Percentiles rank a stretch among this genome's conserved stretches.
These are phyloP conservation scores for Setipinna tenuifilis DNA, from an alignment of 2,797 vertebrate genomes.

Conservation along the genomic window DNA sequence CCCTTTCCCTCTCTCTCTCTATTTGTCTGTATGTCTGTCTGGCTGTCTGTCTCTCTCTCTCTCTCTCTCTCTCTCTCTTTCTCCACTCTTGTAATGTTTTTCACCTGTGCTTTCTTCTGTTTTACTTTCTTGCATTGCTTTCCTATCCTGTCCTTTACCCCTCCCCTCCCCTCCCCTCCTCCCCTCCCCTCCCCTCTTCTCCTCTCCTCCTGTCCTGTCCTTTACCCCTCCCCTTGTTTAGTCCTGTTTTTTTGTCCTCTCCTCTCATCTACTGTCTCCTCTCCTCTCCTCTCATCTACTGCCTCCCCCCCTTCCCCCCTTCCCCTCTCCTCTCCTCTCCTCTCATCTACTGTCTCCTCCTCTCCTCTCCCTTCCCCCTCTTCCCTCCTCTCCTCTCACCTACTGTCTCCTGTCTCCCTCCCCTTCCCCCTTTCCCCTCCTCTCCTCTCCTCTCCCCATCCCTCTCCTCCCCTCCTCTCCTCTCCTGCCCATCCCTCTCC, in stretches of 20 bases:
- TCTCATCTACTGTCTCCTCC: not conserved
- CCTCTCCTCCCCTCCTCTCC: too few relatives aligned
- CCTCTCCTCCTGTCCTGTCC: not conserved
- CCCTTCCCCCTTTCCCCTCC: too few relatives aligned
- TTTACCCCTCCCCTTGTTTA: not conserved
- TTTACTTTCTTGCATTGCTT: too few relatives aligned
- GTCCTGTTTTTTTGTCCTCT: not conserved
- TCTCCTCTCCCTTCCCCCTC: not conserved
- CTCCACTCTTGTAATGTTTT: too few relatives aligned
- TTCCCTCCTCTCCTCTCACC: not conserved
- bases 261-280: not conserved
- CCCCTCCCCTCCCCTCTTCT: not conserved
- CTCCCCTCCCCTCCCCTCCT: not conserved
- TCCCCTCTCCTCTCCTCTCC: not conserved
- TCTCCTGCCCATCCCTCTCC: not conserved
- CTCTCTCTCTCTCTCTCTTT: not conserved
- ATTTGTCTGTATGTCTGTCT: too few relatives aligned
- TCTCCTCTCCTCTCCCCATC: too few relatives aligned
- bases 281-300: too few relatives aligned
- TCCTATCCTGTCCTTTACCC: not conserved
- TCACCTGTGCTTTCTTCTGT: too few relatives aligned
- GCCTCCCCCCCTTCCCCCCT: not conserved
- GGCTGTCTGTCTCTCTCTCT: too few relatives aligned
- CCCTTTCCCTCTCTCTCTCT: too few relatives aligned
- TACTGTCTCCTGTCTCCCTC: not conserved